Percentiles rank a stretch among this genome's conserved stretches.
Evolutionary conservation across 2,797 vertebrate species (phyloP).

Genomic region (Rhabdophis nuchalis): DNA sequence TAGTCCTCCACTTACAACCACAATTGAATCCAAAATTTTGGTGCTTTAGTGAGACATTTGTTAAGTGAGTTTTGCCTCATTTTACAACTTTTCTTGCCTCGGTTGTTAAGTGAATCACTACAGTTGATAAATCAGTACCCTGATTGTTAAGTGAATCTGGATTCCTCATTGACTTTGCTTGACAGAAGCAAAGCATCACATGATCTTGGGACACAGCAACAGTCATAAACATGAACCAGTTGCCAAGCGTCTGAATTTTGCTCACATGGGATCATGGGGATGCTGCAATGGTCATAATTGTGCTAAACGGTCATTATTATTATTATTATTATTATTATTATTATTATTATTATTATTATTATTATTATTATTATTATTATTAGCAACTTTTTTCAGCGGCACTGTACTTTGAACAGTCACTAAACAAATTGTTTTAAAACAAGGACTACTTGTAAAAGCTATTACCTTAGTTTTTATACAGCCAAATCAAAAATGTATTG

Average conservation of each 20-base stretch:
- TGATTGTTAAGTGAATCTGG: not conserved
- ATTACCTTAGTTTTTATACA: not conserved
- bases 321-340: no score
- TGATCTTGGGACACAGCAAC: not conserved
- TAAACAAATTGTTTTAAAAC: not conserved
- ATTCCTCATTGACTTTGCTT: not conserved
- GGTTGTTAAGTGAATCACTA: not conserved
- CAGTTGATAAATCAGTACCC: no score
- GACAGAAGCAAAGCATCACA: not conserved
- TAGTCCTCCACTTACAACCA: not conserved
- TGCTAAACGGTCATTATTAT: not conserved
- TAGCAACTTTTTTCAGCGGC: not conserved
- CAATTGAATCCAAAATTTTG: not conserved
- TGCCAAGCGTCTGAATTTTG: not conserved
- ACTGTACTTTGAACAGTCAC: not conserved
- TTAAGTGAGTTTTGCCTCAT: not conserved
- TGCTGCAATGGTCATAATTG: no score
- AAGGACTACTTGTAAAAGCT: not conserved
- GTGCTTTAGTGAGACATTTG: not conserved
- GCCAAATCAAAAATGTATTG: not conserved
- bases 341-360: no score
- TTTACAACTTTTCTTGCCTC: not conserved
- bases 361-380: no score
- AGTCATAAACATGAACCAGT: not conserved
- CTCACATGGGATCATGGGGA: not conserved